These are phyloP conservation scores for Campoplex nolae DNA, from an alignment of 2,888 invertebrate genomes.

Conservation along the genomic window DNA sequence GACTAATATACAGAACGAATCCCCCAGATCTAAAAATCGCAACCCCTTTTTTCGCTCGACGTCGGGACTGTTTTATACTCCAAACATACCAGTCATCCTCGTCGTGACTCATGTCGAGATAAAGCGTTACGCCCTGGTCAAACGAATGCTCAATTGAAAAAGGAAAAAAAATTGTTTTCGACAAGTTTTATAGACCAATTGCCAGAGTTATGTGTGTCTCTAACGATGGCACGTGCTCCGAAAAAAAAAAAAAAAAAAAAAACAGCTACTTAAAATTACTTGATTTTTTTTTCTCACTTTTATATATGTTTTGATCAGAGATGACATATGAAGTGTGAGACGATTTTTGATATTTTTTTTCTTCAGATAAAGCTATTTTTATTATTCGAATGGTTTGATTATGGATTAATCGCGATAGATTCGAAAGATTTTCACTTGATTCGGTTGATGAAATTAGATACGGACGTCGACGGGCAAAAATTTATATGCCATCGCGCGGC, in stretches of 20 bases:
- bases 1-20: constrained; percentile 40
- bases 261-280: not conserved
- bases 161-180: not conserved
- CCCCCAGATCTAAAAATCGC: constrained; percentile 55
- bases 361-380: not conserved
- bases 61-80: constrained; percentile 30
- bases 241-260: constrained; percentile 21
- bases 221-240: constrained; percentile 1
- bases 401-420: not conserved
- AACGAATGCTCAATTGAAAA: not conserved
- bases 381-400: not conserved
- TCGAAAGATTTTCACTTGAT: not conserved
- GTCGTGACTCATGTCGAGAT: constrained; percentile 46
- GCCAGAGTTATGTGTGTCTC: not conserved
- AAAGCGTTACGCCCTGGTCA: constrained; percentile 21
- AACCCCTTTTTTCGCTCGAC: constrained; percentile 50
- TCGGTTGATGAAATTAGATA: not conserved
- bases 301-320: not conserved
- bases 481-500: not conserved
- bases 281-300: not conserved
- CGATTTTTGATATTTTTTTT: not conserved
- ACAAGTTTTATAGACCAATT: constrained; percentile 15
- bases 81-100: constrained; percentile 41
- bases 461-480: not conserved
- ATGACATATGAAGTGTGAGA: not conserved